Evolutionary conservation across 2,888 invertebrate species (phyloP).

Genomic region (Torymus auratus): DNA sequence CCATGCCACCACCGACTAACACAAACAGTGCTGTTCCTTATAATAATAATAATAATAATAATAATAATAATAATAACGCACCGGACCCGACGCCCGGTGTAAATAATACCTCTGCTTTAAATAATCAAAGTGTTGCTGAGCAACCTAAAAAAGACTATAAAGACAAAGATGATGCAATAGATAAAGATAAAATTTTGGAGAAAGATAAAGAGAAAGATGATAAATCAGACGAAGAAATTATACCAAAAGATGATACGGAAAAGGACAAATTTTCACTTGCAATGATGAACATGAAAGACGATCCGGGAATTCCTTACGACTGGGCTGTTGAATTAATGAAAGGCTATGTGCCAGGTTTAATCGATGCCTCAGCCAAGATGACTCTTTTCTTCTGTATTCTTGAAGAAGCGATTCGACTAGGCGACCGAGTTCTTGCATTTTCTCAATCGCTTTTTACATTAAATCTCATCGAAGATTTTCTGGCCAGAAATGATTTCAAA

Average conservation of each 20-base stretch:
- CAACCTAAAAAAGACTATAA: constrained; percentile 76
- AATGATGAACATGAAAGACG: constrained; percentile 69
- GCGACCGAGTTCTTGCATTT: constrained; percentile 95
- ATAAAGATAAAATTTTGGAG: constrained; percentile 41
- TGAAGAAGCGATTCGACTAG: constrained; percentile 89
- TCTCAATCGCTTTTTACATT: constrained; percentile 97
- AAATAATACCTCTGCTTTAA: constrained; percentile 1
- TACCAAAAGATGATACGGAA: constrained; percentile 79
- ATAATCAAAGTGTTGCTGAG: constrained; percentile 73
- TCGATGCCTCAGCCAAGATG: constrained; percentile 97
- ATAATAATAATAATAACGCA: too few species aligned
- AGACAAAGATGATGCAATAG: constrained; percentile 78
- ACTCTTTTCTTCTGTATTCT: constrained; percentile 94
- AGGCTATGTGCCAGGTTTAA: constrained; percentile 90
- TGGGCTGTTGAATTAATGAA: constrained; percentile 91
- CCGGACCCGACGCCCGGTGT: constrained; percentile 61
- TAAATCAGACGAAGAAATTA: constrained; percentile 73
- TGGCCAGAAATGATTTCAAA: constrained; percentile 83
- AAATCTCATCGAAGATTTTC: constrained; percentile 95
- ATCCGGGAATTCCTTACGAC: constrained; percentile 91
- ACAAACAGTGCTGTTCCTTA: background rate
- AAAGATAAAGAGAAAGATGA: constrained; percentile 74
- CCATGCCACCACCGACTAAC: constrained; percentile 16
- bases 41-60: too few species aligned
- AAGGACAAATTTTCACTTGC: constrained; percentile 74